Conservation (phyloP, 2,113 vertebrate genomes). For the Nerophis lumbriciformis region DNA sequence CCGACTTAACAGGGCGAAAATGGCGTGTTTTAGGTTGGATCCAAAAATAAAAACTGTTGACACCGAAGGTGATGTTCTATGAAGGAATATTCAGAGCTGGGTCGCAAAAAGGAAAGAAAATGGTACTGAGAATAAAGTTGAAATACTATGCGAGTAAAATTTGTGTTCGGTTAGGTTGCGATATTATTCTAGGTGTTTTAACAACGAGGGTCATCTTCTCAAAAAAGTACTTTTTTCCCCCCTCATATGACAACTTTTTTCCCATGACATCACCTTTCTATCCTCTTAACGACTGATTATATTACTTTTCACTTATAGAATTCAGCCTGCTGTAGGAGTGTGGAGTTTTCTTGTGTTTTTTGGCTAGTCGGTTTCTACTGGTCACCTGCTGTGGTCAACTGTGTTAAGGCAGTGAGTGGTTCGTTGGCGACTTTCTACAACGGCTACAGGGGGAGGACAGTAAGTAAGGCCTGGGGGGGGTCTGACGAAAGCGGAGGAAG, state of each 20-base stretch:
- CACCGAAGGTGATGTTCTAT: constrained; percentile 8
- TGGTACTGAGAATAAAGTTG: neutral
- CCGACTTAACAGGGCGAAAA: constrained; percentile 1
- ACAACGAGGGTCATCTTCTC: too few species aligned
- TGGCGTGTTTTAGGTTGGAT: constrained; percentile 5
- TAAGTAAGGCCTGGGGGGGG: constrained; percentile 58
- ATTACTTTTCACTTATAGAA: constrained; percentile 3
- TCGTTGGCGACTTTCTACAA: constrained; percentile 65
- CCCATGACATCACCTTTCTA: too few species aligned
- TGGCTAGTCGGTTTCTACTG: constrained; percentile 1
- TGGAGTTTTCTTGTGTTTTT: constrained; percentile 24
- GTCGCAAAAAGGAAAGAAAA: neutral
- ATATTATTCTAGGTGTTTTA: too few species aligned
- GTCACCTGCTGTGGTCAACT: constrained; percentile 63
- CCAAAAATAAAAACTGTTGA: constrained; percentile 21
- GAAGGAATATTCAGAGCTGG: constrained; percentile 1
- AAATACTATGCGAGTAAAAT: neutral
- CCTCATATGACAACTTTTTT: neutral
- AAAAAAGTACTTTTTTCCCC: neutral
- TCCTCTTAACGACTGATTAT: too few species aligned
- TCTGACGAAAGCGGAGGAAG: constrained; percentile 20
- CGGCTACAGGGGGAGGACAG: constrained; percentile 58
- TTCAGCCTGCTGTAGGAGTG: constrained; percentile 23
- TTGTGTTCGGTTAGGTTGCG: neutral
- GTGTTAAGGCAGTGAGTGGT: constrained; percentile 74